Evolutionary conservation across 2,113 vertebrate genomes (phyloP).

Genomic region (Suncus etruscus): DNA sequence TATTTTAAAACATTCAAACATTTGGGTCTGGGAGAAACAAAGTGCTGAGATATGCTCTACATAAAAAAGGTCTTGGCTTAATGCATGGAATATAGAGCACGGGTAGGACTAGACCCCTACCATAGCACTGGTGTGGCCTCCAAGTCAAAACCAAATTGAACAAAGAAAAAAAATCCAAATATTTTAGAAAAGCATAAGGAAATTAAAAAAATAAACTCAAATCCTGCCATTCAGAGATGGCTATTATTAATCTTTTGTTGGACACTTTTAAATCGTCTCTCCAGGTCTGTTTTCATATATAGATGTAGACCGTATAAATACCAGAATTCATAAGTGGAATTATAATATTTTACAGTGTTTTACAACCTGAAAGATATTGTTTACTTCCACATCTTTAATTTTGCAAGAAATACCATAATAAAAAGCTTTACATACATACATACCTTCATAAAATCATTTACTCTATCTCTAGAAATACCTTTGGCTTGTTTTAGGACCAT

Average conservation of each 20-base stretch:
- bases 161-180: too few relatives aligned
- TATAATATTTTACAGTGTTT: background rate
- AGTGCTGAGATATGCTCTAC: background rate
- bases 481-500: too few relatives aligned
- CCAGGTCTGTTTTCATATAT: background rate
- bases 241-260: too few relatives aligned
- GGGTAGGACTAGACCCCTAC: too few relatives aligned
- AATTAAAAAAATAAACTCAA: background rate
- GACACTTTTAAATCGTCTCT: background rate
- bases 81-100: background rate
- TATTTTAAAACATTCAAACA: slow-evolving; percentile 43
- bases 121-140: too few relatives aligned
- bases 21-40: background rate
- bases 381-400: background rate
- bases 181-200: too few relatives aligned
- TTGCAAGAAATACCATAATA: too few relatives aligned
- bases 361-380: background rate
- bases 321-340: slow-evolving; percentile 17
- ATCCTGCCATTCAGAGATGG: too few relatives aligned
- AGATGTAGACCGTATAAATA: background rate
- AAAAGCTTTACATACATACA: too few relatives aligned
- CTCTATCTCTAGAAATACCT: too few relatives aligned
- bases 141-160: too few relatives aligned
- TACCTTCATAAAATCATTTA: too few relatives aligned
- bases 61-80: background rate